Base-by-base conservation (phyloP, 2,888 invertebrate species). In the Colletes collaris region DNA sequence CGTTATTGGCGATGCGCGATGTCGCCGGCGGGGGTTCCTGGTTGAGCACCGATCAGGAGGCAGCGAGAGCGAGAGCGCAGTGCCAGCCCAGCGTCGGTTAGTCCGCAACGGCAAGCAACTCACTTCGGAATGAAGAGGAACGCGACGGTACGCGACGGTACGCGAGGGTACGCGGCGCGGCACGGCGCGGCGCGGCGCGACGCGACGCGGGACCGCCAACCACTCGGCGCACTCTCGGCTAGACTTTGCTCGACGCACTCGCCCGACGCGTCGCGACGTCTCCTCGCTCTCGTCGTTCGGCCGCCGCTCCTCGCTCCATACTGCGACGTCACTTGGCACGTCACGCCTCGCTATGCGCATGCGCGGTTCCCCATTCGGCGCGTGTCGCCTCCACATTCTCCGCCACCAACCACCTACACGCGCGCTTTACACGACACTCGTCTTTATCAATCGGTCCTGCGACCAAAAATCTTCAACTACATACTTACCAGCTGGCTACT, bases 61-160 rank as follows among this genome's bases (percentile, higher is more conserved):
- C 19, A 8, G 46, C 44, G 52, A 65, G 53, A 62, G 46, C 44
- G 52, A 65, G 53, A 62, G 49, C 56, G 19, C n/a, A n/a, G 56
- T 67, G 46, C n/a, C n/a, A n/a, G n/a, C 19, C 6, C 62, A n/a
- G 58, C 46, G 69, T 64, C 69, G 78, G 73, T 85, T 71, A 56
- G 63, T 37, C 52, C 85, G 79, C 74, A 52, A 85, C 84, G 84
- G 77, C 82, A 71, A 75, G 77, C 82, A 71, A 75, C 78, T 78
- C 80, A 68, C 82, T 85, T 76, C 85, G 85, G 80, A 85, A 76
- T 85, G 84, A 73, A 68, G 73, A 71, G 73, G 19, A 73, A 64
- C 69, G 76, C 59, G 65, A 56, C 64, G 60, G 13, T 50, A 55
- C 74, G 75, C 50, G 67, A 62, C 37, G 53, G 49, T 27, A 66